Evolutionary conservation across 2,888 invertebrate species (phyloP).

Genomic region (Phengaris arion): DNA sequence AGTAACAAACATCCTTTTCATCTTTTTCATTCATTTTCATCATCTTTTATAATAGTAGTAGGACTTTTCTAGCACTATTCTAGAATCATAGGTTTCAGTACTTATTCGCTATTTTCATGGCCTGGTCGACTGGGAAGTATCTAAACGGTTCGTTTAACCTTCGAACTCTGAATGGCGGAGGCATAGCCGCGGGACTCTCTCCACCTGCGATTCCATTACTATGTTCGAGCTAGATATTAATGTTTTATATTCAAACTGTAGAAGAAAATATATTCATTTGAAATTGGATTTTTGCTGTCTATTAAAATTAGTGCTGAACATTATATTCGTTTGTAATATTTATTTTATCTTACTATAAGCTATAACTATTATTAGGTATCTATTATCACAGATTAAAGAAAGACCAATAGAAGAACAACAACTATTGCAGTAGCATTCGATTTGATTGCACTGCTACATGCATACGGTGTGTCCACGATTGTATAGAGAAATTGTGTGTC

Average conservation of each 20-base stretch:
- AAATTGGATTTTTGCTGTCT: background rate
- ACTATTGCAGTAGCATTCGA: too few relatives aligned
- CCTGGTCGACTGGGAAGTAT: conserved; percentile 46
- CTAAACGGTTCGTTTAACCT: conserved; percentile 72
- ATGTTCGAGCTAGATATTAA: background rate
- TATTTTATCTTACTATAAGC: too few relatives aligned
- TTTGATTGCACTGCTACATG: too few relatives aligned
- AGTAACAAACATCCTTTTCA: background rate
- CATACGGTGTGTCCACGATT: too few relatives aligned
- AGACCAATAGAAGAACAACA: too few relatives aligned
- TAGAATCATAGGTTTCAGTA: background rate
- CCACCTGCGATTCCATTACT: conserved; percentile 16
- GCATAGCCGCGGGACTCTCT: conserved; percentile 27
- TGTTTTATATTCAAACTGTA: background rate
- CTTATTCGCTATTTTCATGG: conserved; percentile 20
- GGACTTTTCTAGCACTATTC: background rate
- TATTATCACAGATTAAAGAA: too few relatives aligned
- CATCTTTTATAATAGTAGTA: background rate
- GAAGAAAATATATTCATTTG: background rate
- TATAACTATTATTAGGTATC: too few relatives aligned
- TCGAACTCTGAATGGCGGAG: conserved; percentile 58
- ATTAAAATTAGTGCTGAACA: background rate
- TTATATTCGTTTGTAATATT: too few relatives aligned
- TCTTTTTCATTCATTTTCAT: background rate
- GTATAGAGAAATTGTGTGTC: too few relatives aligned